Percentiles rank a stretch among this genome's conserved stretches.
Conservation (phyloP, 2,113 vertebrate genomes). For the Rana temporaria region DNA sequence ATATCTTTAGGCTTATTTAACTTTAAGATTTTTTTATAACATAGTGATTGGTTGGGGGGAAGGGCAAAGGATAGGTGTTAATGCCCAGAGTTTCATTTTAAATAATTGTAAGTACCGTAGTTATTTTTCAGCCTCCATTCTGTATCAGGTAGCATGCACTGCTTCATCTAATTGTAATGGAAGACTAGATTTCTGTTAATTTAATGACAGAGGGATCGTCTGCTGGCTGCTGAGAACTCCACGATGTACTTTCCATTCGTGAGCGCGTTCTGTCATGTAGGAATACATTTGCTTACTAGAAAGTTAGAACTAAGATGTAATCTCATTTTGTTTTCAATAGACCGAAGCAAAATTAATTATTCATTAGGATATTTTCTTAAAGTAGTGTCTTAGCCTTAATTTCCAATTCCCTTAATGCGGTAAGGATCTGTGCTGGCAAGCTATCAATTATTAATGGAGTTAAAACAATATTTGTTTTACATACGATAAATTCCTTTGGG, state of each 20-base stretch:
- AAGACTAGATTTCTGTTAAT: not conserved
- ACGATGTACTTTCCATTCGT: not conserved
- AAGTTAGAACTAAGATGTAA: constrained; percentile 55
- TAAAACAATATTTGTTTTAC: constrained; percentile 79
- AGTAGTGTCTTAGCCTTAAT: constrained; percentile 72
- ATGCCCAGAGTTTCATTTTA: not conserved
- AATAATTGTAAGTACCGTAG: not conserved
- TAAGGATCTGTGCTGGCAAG: constrained; percentile 70
- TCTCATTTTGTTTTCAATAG: constrained; percentile 57
- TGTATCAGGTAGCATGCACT: not conserved
- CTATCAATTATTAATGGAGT: constrained; percentile 76
- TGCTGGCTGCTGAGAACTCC: not conserved
- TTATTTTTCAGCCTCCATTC: not conserved
- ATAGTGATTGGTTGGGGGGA: too few species aligned
- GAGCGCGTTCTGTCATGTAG: constrained; percentile 36
- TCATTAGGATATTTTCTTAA: constrained; percentile 70
- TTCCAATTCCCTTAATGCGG: constrained; percentile 75
- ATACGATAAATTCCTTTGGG: constrained; percentile 66
- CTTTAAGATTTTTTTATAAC: too few species aligned
- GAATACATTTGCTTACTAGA: constrained; percentile 38
- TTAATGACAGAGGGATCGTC: constrained; percentile 6
- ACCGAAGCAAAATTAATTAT: constrained; percentile 66
- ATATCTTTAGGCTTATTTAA: too few species aligned
- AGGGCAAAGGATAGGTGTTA: too few species aligned
- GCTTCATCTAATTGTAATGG: not conserved